Base-by-base conservation (phyloP, 1,140 invertebrate genomes). In the Copidosoma floridanum region DNA sequence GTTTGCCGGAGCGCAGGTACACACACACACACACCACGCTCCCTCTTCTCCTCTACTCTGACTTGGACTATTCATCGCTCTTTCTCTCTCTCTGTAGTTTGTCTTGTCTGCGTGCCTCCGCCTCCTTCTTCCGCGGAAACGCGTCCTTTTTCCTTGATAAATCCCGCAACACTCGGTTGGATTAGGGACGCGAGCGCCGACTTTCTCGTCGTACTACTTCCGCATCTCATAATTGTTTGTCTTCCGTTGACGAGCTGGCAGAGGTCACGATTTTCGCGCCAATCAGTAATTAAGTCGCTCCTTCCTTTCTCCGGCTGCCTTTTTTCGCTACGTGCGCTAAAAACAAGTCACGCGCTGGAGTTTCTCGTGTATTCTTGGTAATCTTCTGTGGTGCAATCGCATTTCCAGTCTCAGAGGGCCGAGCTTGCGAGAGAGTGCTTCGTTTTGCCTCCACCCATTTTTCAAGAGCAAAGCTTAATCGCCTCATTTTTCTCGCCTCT, bases 111-210 rank as follows among this genome's bases (percentile, higher is more conserved):
- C 37, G 26, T 37, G 10, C 18, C 23, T 23, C n/a, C n/a, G n/a
- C n/a, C n/a, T n/a, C n/a, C n/a, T n/a, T n/a, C n/a, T n/a, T n/a
- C n/a, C n/a, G n/a, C 3, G 24, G 12, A 52, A 44, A 41, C 29
- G 50, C 23, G 23, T 53, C 21, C n/a, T 54, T 50, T 61, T 61
- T 37, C 44, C 52, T 29, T 55, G 44, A 61, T 61, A 61, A 54
- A 61, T 61, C 52, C n/a, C 23, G 24, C 6, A 18, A 48, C 3
- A 52, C 26, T 55, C 21, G 20, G 21, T 40, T 21, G 32, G 21
- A 54, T 60, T 47, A 60, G 46, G 14, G 20, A 5, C n/a, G 20
- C n/a, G n/a, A n/a, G n/a, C n/a, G n/a, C n/a, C n/a, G n/a, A n/a
- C n/a, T n/a, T n/a, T n/a, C n/a, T n/a, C n/a, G 24, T 37, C 12